These are phyloP conservation scores for Psephotus haematonotus DNA, from an alignment of 2,113 vertebrate genomes.

Conservation along the genomic window DNA sequence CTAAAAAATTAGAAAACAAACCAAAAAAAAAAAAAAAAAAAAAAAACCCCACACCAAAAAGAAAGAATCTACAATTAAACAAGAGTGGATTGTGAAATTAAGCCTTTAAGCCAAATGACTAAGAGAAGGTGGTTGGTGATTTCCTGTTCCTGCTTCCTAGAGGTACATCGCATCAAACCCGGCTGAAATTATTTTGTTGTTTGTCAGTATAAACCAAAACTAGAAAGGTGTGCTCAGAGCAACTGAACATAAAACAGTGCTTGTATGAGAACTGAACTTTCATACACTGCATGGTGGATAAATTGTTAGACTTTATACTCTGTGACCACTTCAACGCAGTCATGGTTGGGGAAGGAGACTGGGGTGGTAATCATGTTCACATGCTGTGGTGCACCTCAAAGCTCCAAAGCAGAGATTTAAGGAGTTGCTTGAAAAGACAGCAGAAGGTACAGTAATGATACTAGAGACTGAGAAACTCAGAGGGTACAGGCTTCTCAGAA, in stretches of 20 bases:
- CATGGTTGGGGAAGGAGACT: not conserved
- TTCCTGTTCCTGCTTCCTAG: not conserved
- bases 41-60: not conserved
- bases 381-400: not conserved
- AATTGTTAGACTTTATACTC: not conserved
- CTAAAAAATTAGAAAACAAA: not conserved
- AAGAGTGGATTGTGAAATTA: not conserved
- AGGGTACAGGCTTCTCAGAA: slow-evolving; percentile 32
- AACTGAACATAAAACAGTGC: rapidly evolving
- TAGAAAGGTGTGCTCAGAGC: not conserved
- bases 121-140: not conserved
- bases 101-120: not conserved
- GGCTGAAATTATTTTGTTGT: not conserved
- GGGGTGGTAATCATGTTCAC: not conserved
- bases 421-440: slow-evolving; percentile 17
- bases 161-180: not conserved
- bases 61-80: not conserved
- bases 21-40: not conserved
- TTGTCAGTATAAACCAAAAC: not conserved
- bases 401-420: not conserved
- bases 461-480: slow-evolving; percentile 32
- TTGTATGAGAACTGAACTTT: not conserved
- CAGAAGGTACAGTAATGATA: slow-evolving; percentile 64
- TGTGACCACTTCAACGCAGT: not conserved
- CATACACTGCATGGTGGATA: rapidly evolving